These are phyloP conservation scores for Bellardia pandia DNA, from an alignment of 2,888 invertebrate species.

Conservation along the genomic window DNA sequence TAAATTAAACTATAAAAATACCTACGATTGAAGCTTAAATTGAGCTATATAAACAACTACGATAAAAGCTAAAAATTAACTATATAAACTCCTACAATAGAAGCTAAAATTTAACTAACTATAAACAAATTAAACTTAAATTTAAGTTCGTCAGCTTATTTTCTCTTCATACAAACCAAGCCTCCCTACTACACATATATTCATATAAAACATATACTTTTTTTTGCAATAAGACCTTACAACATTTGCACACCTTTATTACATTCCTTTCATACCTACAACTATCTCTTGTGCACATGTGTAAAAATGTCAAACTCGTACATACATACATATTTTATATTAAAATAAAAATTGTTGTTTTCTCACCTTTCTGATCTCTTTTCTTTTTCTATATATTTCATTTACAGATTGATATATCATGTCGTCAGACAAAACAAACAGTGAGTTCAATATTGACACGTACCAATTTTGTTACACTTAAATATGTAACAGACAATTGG, in stretches of 20 bases:
- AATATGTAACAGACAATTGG: conserved; percentile 97
- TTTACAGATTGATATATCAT: conserved; percentile 94
- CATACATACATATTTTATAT: conserved; percentile 27
- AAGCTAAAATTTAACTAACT: too few relatives aligned
- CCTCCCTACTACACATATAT: background rate
- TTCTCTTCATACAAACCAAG: too few relatives aligned
- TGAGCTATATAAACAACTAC: too few relatives aligned
- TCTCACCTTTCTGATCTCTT: conserved; percentile 2
- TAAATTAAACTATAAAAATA: too few relatives aligned
- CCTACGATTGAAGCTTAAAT: too few relatives aligned
- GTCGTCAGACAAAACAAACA: conserved; percentile 94
- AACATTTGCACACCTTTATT: conserved; percentile 34
- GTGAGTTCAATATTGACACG: conserved; percentile 95
- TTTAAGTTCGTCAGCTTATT: too few relatives aligned
- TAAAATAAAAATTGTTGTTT: conserved; percentile 8
- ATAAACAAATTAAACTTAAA: too few relatives aligned
- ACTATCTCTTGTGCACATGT: background rate
- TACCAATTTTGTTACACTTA: conserved; percentile 96
- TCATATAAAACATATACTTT: background rate
- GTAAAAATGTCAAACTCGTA: conserved; percentile 23
- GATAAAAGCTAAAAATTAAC: too few relatives aligned
- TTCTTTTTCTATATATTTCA: conserved; percentile 75
- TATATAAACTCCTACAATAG: too few relatives aligned
- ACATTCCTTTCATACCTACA: background rate
- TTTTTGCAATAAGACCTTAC: background rate